Evolutionary conservation across 64 coral and sea anemone species (phyloP).

Genomic region (Montipora foliosa): DNA sequence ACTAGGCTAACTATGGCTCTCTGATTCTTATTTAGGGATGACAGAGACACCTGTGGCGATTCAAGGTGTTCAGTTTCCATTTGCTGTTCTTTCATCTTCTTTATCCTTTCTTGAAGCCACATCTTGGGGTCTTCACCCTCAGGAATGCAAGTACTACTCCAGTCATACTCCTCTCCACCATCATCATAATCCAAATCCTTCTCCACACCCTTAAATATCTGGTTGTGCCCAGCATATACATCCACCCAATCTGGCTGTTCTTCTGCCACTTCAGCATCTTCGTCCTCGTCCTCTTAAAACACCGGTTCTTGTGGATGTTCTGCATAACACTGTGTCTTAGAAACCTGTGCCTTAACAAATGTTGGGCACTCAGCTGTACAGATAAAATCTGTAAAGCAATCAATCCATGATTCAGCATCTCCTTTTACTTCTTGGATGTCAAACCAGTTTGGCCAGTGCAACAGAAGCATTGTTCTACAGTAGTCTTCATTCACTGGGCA

Average conservation of each 20-base stretch:
- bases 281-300: constrained; percentile 36
- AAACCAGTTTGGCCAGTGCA: too few relatives aligned
- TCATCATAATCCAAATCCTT: too few relatives aligned
- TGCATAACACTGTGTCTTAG: too few relatives aligned
- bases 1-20: too few relatives aligned
- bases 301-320: too few relatives aligned
- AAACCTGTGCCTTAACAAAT: constrained; percentile 5
- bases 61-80: neutral
- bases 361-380: neutral
- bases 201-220: neutral
- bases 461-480: neutral
- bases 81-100: neutral
- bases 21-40: too few relatives aligned
- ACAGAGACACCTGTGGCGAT: constrained; percentile 12
- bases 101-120: too few relatives aligned
- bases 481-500: constrained; percentile 21
- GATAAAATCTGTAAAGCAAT: neutral
- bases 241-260: too few relatives aligned
- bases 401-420: too few relatives aligned
- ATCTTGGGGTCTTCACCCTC: neutral
- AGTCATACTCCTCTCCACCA: neutral
- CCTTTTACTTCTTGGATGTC: too few relatives aligned
- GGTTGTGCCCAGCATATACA: neutral
- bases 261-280: neutral
- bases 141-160: neutral